Conservation (phyloP, 1,140 invertebrate genomes). For the Nilaparvata lugens region DNA sequence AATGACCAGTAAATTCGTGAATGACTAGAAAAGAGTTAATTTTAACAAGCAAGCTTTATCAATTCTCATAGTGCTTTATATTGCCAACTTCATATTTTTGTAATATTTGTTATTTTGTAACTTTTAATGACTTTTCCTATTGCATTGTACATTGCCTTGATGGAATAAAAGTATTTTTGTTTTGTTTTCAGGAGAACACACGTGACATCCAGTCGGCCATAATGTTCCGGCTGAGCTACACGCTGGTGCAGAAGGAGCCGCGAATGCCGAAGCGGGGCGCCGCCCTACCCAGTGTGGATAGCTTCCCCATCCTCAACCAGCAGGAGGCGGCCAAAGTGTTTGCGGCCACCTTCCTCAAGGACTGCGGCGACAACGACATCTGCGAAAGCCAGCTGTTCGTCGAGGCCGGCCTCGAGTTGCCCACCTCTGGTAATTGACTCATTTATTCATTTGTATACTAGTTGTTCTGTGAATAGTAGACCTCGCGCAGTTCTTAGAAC, state of each 20-base stretch:
- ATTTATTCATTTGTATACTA: not conserved
- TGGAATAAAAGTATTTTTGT: no score
- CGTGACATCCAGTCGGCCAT: slow-evolving; percentile 78
- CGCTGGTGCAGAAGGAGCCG: slow-evolving; percentile 60
- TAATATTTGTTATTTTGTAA: slow-evolving; percentile 21
- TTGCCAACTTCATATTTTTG: no score
- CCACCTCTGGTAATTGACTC: slow-evolving; percentile 25
- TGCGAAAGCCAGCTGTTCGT: slow-evolving; percentile 80
- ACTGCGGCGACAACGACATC: slow-evolving; percentile 82
- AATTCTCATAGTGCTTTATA: no score
- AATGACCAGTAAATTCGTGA: no score
- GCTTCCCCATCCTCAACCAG: slow-evolving; percentile 81
- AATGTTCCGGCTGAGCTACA: slow-evolving; percentile 76
- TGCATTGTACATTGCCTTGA: no score
- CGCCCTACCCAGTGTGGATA: slow-evolving; percentile 57
- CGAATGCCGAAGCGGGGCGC: slow-evolving; percentile 42
- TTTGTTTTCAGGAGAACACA: slow-evolving; percentile 52
- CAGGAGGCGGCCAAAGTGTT: slow-evolving; percentile 73
- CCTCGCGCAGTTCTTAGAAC: no score
- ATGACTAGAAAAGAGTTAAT: no score
- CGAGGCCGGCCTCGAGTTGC: slow-evolving; percentile 51
- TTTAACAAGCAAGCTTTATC: no score
- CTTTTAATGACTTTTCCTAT: slow-evolving; percentile 12
- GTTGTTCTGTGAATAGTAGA: no score
- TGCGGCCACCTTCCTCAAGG: slow-evolving; percentile 81